Percentiles rank a stretch among this genome's conserved stretches.
These are phyloP conservation scores for Caradrina kadenii DNA, from an alignment of 2,888 invertebrate species.

Conservation along the genomic window DNA sequence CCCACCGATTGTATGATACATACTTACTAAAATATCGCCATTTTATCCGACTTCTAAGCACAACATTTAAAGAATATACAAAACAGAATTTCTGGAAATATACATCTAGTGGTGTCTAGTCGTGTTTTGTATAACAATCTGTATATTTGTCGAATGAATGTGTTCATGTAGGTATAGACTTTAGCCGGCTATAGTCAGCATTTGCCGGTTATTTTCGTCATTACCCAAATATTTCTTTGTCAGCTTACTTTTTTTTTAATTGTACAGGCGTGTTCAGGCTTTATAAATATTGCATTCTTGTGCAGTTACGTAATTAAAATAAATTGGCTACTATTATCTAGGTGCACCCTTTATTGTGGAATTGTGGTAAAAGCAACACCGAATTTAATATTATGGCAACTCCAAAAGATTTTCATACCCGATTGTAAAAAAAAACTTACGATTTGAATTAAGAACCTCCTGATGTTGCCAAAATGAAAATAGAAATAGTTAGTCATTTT, in stretches of 20 bases:
- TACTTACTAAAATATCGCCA: slow-evolving; percentile 16
- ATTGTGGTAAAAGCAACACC: not conserved
- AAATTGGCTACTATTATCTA: too few species aligned
- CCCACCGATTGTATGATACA: slow-evolving; percentile 55
- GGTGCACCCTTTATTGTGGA: not conserved
- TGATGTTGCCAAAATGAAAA: not conserved
- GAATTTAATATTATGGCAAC: not conserved
- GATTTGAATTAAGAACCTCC: not conserved
- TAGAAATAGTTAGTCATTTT: too few species aligned
- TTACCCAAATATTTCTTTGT: slow-evolving; percentile 49
- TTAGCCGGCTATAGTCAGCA: slow-evolving; percentile 46
- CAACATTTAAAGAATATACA: not conserved
- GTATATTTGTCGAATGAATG: slow-evolving; percentile 52
- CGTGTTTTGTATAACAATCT: slow-evolving; percentile 55
- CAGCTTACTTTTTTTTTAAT: slow-evolving; percentile 24
- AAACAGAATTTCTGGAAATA: slow-evolving; percentile 21
- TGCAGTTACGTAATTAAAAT: too few species aligned
- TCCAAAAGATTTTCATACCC: not conserved
- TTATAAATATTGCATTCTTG: too few species aligned
- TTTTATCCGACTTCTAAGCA: slow-evolving; percentile 15
- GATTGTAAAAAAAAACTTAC: not conserved
- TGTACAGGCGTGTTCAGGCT: slow-evolving; percentile 54
- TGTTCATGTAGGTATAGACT: slow-evolving; percentile 17
- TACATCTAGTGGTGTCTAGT: slow-evolving; percentile 68
- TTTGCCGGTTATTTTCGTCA: slow-evolving; percentile 34